Conservation (phyloP, 2,888 invertebrate genomes). For the Drosophila nr. fundita region DNA sequence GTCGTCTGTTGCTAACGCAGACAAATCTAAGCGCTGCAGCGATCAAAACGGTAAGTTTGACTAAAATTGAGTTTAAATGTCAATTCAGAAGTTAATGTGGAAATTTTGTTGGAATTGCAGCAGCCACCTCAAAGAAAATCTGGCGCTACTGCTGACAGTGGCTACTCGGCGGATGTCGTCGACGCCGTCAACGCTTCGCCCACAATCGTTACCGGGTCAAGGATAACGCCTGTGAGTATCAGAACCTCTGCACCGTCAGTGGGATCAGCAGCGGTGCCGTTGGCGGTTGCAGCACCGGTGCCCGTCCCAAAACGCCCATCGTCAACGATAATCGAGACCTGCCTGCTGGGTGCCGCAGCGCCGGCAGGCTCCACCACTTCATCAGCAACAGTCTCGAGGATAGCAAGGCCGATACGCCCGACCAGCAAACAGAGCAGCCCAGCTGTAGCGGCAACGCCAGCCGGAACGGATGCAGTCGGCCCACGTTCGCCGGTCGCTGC, state of each 20-base stretch:
- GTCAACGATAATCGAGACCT: conserved; percentile 84
- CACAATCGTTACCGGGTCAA: conserved; percentile 73
- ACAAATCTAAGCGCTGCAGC: conserved; percentile 78
- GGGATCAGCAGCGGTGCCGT: conserved; percentile 19
- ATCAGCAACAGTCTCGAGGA: conserved; percentile 84
- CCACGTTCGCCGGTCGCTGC: conserved; percentile 63
- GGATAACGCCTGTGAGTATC: conserved; percentile 64
- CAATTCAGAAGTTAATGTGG: no score
- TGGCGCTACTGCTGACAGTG: conserved; percentile 86
- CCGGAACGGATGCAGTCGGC: conserved; percentile 52
- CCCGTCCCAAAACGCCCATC: conserved; percentile 77
- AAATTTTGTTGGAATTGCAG: conserved; percentile 37
- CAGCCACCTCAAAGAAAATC: conserved; percentile 79
- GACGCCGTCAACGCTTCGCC: conserved; percentile 83
- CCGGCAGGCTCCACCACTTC: conserved; percentile 79
- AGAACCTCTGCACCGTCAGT: conserved; percentile 53
- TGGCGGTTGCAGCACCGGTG: conserved; percentile 31
- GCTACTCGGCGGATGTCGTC: conserved; percentile 84
- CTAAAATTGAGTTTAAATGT: background rate
- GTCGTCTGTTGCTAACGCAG: conserved; percentile 83
- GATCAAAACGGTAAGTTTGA: conserved; percentile 66
- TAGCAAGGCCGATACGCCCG: conserved; percentile 62
- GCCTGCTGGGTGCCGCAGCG: conserved; percentile 82
- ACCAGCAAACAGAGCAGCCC: conserved; percentile 46
- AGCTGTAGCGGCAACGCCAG: conserved; percentile 35